Base-by-base conservation (phyloP, 2,797 vertebrate species). In the Peromyscus nudipes region DNA sequence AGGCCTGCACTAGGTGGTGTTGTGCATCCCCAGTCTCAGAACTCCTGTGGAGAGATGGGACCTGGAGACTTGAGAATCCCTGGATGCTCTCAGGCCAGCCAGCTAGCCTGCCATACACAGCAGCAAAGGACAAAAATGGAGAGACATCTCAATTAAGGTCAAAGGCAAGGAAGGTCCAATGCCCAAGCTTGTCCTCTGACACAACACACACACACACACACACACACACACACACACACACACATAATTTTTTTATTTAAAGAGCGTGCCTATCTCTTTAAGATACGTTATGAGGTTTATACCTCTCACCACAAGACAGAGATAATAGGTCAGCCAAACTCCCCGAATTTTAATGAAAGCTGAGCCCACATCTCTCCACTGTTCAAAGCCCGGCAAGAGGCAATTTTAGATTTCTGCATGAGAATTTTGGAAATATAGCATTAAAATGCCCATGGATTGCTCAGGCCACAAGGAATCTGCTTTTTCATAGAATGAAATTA, bases 401-500 rank as follows among this genome's bases (percentile, higher is more conserved):
- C 95, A 97, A 79, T 95, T 93, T 94, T 85, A 77, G 67, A 84
- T 64, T 81, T 87, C 92, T 84, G 73, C 1, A 5, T 73, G 57
- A 43, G 10, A 89, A 86, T 64, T 60, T 16, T 65, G 14, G 19
- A 71, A 67, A 40, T 94, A 76, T 60, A 60, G 96, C 76, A 89
- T 89, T 71, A 60, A 69, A 87, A 55, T 88, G 85, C 76, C 83
- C 71, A 21, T 75, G 34, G 13, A 65, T 67, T 79, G 77, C 25
- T 89, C 40, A 64, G 67, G 79, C 79, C 71, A 69, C 21, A 64
- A 96, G 79, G 96, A 97, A 98, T 95, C 97, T 65, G 62, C 80
- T 96, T 98, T 99, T 99, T 96, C 98, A 98, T 98, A 98, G 96
- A 95, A 96, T 43, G 93, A 98, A 98, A 98, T 95, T 98, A 98